Conservation (phyloP, 1,140 invertebrate species). For the Aphaenogaster rudis region DNA sequence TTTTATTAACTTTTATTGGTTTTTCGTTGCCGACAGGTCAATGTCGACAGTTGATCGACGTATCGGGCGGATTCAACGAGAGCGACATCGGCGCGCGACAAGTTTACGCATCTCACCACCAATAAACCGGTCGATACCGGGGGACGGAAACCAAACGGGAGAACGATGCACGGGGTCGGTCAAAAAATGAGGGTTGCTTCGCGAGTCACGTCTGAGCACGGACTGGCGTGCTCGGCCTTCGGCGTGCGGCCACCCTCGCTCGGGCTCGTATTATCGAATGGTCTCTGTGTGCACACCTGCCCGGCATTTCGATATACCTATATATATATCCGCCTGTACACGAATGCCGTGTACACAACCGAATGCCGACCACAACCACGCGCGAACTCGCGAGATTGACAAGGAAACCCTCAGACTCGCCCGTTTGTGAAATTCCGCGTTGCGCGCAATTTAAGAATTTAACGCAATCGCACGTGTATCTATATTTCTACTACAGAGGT, state of each 20-base stretch:
- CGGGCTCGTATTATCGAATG: conserved; percentile 80
- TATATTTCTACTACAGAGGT: too few species aligned
- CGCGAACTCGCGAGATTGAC: conserved; percentile 20
- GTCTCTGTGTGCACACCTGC: conserved; percentile 72
- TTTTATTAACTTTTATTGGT: conserved; percentile 44
- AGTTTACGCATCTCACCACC: conserved; percentile 58
- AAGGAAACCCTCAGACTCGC: not conserved
- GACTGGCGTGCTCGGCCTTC: conserved; percentile 82
- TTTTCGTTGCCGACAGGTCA: conserved; percentile 3
- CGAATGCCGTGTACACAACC: conserved; percentile 31
- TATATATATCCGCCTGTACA: conserved; percentile 58
- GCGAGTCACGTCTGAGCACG: conserved; percentile 83
- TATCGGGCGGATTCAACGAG: not conserved
- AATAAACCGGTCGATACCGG: conserved; percentile 31
- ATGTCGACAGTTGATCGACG: conserved; percentile 47
- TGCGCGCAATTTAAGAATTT: not conserved
- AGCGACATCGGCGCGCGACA: conserved; percentile 31
- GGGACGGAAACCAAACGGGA: conserved; percentile 5
- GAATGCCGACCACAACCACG: not conserved
- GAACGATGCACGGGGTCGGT: conserved; percentile 52
- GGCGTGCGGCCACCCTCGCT: conserved; percentile 73
- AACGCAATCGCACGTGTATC: not conserved
- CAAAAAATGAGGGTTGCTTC: conserved; percentile 76
- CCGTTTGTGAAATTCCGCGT: not conserved
- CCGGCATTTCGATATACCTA: conserved; percentile 72